Evolutionary conservation across 2,888 invertebrate genomes (phyloP), one percentile per base, ranked within the genome.

Genomic region (Drosophila aldrichi): DNA sequence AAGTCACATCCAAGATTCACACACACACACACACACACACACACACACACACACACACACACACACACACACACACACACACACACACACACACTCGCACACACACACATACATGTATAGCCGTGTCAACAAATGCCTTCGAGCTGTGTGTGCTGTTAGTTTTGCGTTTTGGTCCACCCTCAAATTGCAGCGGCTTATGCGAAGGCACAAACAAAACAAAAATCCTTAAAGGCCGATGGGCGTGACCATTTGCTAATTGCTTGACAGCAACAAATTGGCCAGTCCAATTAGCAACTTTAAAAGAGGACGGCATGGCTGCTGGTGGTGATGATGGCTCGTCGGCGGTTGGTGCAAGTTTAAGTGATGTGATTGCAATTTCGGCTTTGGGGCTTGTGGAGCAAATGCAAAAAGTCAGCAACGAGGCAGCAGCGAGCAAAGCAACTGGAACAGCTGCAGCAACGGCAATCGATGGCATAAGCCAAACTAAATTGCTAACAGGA

Each of bases 181-280:
- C 62, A 66, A 64, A 66, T 49, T 78, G 62, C 34, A 43, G 60
- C 65, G 51, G 25, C 52, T 56, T 60, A 29, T 32, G 56, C 59
- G 67, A 63, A 51, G 70, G 20, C 52, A 73, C 74, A 65, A 32
- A 20, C 29, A 49, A 32, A 49, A 49, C 18, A 49, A 32, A 49
- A 71, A 61, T 69, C 68, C 51, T 49, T 34, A 34, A 16, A 41
- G 44, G 34, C 46, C 36, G 52, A 25, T 51, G 77, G 58, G 62
- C 60, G 63, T 80, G 77, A 64, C 67, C 66, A 80, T 80, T 77
- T 67, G 63, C 79, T 80, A 79, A 79, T 79, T 79, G 83, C 80
- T 80, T 68, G 80, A 77, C 63, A 65, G 72, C 62, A 74, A 58
- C 74, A 49, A 82, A 82, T 61, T 78, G 66, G 75, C 61, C 61